Base-by-base conservation (phyloP, 2,113 vertebrate species). In the Xiphias gladius region DNA sequence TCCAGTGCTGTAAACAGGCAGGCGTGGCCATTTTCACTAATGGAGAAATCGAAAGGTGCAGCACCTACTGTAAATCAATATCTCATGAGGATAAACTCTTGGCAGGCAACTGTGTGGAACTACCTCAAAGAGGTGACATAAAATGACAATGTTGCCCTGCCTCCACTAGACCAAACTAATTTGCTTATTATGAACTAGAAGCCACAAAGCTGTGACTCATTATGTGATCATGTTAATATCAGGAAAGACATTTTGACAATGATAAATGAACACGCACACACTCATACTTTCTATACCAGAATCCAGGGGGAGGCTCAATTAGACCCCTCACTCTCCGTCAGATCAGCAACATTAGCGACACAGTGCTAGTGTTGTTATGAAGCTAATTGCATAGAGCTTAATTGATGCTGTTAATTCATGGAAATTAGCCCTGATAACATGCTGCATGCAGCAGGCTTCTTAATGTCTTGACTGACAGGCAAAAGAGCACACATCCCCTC, bases 351-450 rank as follows among this genome's bases (percentile, higher is more conserved):
- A 97, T 97, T 96, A 97, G 96, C 95, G 93, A 94, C 96, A 96
- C 96, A 96, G 95, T 96, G 96, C 95, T 95, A 96, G 96, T 96
- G 97, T 97, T 96, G 96, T 96, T 97, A 95, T 95, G 94, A 95
- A 96, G 96, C 96, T 97, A 97, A 97, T 97, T 97, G 96, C 96
- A 96, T 96, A 96, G 96, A 95, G 96, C 96, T 96, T 98, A 98
- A 98, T 98, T 97, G 97, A 96, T 95, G 96, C 96, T 97, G 96
- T 97, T 97, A 97, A 97, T 97, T 97, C 96, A 95, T 87, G 96
- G 95, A 96, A 96, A 98, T 97, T 97, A 96, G 96, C 96, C 91
- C 95, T 97, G 96, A 96, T 97, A 97, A 97, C 96, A 97, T 83
- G 89, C 86, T 91, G 90, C 90, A 92, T 92, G 90, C 84, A 90